Conservation (phyloP, 2,797 vertebrate species). For the Champsocephalus esox region DNA sequence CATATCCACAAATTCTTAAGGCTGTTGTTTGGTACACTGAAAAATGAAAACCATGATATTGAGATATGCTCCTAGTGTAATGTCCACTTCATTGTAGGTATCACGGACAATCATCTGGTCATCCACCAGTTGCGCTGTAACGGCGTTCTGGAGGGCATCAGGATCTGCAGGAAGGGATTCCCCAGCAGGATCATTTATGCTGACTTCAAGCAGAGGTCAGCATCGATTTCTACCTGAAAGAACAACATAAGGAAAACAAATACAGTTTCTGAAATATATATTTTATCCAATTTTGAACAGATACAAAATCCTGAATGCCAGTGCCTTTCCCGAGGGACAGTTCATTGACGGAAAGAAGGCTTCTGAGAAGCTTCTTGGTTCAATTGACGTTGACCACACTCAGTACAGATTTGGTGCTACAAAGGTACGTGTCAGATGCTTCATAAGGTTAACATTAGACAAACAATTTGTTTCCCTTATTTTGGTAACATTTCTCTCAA, state of each 20-base stretch:
- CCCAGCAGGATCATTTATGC: slow-evolving; percentile 84
- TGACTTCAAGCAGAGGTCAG: slow-evolving; percentile 87
- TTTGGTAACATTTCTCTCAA: no score
- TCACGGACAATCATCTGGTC: slow-evolving; percentile 75
- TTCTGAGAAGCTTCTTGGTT: slow-evolving; percentile 89
- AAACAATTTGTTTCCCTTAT: no score
- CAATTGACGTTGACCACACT: slow-evolving; percentile 89
- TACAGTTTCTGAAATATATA: not conserved
- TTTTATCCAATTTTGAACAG: slow-evolving; percentile 35
- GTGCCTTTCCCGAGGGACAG: slow-evolving; percentile 89
- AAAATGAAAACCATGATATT: not conserved
- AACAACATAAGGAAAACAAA: not conserved
- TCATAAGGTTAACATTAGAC: not conserved
- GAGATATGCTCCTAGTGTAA: not conserved
- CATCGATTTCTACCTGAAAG: not conserved
- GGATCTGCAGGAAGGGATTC: slow-evolving; percentile 91
- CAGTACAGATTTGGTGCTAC: slow-evolving; percentile 91
- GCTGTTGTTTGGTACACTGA: not conserved
- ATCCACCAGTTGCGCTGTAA: slow-evolving; percentile 78
- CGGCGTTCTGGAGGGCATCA: slow-evolving; percentile 87
- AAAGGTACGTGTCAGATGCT: slow-evolving; percentile 80
- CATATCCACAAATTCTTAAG: not conserved
- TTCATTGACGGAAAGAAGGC: slow-evolving; percentile 92
- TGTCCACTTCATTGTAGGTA: slow-evolving; percentile 34
- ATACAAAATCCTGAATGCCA: slow-evolving; percentile 87